These are phyloP conservation scores for Tachysurus fulvidraco DNA, from an alignment of 2,113 vertebrate species.

Conservation along the genomic window DNA sequence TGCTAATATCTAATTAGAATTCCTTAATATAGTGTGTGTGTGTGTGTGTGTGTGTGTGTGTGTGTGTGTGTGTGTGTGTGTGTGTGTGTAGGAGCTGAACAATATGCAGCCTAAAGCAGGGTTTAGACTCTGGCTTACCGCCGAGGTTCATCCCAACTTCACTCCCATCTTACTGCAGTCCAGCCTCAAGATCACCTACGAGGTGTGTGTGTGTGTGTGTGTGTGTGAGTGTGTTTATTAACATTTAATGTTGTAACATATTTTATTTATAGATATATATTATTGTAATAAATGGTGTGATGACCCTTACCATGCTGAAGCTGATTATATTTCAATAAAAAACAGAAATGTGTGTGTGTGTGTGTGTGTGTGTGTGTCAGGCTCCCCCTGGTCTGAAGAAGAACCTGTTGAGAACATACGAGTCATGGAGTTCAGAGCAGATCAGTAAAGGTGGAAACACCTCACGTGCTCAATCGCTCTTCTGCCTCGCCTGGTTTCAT, in stretches of 20 bases:
- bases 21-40: neutral
- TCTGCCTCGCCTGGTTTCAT: slow-evolving; percentile 97
- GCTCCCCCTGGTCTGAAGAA: slow-evolving; percentile 96
- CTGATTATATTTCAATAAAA: neutral
- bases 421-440: slow-evolving; percentile 93
- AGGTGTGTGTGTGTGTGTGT: slow-evolving; percentile 71
- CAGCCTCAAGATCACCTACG: slow-evolving; percentile 95
- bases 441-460: slow-evolving; percentile 85
- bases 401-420: slow-evolving; percentile 93
- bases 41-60: too few species aligned
- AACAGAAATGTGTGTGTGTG: slow-evolving; percentile 27
- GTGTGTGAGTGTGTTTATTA: neutral
- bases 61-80: slow-evolving; percentile 38
- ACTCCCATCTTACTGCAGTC: slow-evolving; percentile 91
- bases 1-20: neutral
- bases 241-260: neutral
- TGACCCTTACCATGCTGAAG: neutral
- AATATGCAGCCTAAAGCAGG: slow-evolving; percentile 83
- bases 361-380: slow-evolving; percentile 64
- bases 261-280: too few species aligned
- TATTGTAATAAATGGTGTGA: neutral
- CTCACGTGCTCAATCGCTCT: slow-evolving; percentile 86
- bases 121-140: slow-evolving; percentile 96
- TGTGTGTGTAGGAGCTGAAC: slow-evolving; percentile 84
- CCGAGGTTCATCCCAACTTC: slow-evolving; percentile 91